phyloP scores from a whole-genome alignment of 2,888 invertebrate species.

The Cerastis rubricosa region DNA sequence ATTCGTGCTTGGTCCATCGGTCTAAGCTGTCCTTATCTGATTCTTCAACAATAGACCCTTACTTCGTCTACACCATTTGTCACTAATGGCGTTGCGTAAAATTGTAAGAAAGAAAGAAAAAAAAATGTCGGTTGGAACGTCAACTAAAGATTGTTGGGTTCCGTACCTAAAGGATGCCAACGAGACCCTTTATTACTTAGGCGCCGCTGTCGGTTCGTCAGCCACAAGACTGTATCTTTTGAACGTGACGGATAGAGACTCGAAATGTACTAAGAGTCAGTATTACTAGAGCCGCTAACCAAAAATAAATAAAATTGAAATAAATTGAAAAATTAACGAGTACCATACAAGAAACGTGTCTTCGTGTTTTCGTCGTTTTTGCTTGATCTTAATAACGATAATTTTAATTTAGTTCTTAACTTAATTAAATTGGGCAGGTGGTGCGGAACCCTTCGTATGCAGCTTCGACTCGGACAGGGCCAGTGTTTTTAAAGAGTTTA shows the following conservation, averaged over 20 bases:
- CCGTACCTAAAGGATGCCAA: neutral
- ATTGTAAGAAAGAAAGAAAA: slow-evolving; percentile 43
- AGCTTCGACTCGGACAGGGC: neutral
- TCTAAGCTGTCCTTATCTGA: slow-evolving; percentile 62
- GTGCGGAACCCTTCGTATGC: neutral
- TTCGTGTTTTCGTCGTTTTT: neutral
- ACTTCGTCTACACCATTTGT: slow-evolving; percentile 56
- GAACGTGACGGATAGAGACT: neutral
- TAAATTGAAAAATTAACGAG: neutral
- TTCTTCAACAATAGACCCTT: slow-evolving; percentile 64
- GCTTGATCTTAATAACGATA: neutral
- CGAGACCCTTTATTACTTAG: neutral
- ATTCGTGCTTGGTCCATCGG: slow-evolving; percentile 59
- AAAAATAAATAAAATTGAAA: neutral
- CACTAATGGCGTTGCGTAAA: slow-evolving; percentile 64
- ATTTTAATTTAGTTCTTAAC: no score
- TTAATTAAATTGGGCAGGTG: no score
- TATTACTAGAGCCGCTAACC: neutral
- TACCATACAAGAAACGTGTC: neutral
- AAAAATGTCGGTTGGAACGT: slow-evolving; percentile 42
- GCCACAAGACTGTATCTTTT: neutral
- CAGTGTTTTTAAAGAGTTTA: slow-evolving; percentile 31
- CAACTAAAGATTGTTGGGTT: neutral
- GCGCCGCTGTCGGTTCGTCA: neutral
- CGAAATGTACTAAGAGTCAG: neutral